Base-by-base conservation (phyloP, 1,140 invertebrate species). In the Mizuhopecten yessoensis region DNA sequence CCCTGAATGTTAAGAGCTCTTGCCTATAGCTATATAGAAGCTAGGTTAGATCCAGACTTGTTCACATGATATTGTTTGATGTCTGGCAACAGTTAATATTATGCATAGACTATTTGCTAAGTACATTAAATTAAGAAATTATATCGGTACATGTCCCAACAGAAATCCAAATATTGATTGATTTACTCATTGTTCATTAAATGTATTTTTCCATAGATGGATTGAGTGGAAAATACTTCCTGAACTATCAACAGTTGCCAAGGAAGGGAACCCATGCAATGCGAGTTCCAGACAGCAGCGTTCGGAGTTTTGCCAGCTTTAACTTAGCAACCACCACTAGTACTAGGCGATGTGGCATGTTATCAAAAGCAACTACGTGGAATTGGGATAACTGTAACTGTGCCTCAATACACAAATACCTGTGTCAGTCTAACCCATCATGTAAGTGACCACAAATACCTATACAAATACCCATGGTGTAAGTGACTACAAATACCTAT, bases 141-240 rank as follows among this genome's bases (percentile, higher is more conserved):
- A n/a, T n/a, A n/a, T n/a, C n/a, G n/a, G n/a, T n/a, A n/a, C n/a
- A n/a, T n/a, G n/a, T n/a, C n/a, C n/a, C n/a, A n/a, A n/a, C n/a
- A n/a, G n/a, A n/a, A n/a, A n/a, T n/a, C n/a, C n/a, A n/a, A n/a
- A n/a, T n/a, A n/a, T n/a, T n/a, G n/a, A n/a, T n/a, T n/a, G n/a
- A n/a, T n/a, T n/a, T n/a, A n/a, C n/a, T n/a, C n/a, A n/a, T n/a
- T n/a, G n/a, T n/a, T n/a, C n/a, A n/a, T n/a, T n/a, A n/a, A n/a
- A n/a, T n/a, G n/a, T n/a, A n/a, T n/a, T n/a, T 75, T 29, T 75
- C 23, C 17, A 7, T 29, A 75, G 57, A 75, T n/a, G 57, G 57
- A 75, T 75, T 75, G 57, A 75, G 23, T 75, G 57, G 57, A 75
- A 2, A 75, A 29, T 75, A 75, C 57, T 75, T 75, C n/a, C 57